Percentiles rank a stretch among this genome's conserved stretches.
These are phyloP conservation scores for Hyaena hyaena DNA, from an alignment of 2,113 vertebrate species.

Conservation along the genomic window DNA sequence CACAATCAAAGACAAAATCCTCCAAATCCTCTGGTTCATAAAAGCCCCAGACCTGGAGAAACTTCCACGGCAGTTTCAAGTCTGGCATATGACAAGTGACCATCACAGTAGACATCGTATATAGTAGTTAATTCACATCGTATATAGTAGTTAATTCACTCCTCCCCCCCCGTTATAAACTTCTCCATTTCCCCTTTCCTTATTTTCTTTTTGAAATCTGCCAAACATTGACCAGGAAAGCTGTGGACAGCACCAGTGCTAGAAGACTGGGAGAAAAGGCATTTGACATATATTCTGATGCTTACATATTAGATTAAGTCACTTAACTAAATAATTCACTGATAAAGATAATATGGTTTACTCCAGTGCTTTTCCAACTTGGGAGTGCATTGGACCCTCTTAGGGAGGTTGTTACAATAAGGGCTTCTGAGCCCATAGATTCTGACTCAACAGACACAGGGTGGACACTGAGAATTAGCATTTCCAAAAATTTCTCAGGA, in stretches of 20 bases:
- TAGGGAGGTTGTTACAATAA: not conserved
- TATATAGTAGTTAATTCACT: too few relatives aligned
- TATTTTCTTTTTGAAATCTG: not conserved
- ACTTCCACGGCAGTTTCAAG: not conserved
- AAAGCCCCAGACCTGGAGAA: not conserved
- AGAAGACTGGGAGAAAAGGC: not conserved
- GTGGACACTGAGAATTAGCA: not conserved
- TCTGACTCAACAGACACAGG: not conserved
- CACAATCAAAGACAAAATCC: not conserved
- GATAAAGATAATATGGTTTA: not conserved
- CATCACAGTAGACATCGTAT: not conserved
- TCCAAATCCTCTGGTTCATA: too few relatives aligned
- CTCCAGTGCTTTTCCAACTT: not conserved
- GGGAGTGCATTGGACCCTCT: not conserved
- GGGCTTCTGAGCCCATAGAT: not conserved
- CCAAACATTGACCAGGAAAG: not conserved
- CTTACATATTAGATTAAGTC: not conserved
- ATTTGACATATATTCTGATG: not conserved
- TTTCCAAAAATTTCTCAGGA: not conserved
- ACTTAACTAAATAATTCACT: not conserved
- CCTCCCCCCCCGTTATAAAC: not conserved
- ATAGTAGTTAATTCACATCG: not conserved
- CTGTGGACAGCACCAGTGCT: not conserved
- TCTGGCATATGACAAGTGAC: not conserved
- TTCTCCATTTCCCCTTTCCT: not conserved